phyloP scores from a whole-genome alignment of 2,113 vertebrate genomes.

The Calidris pygmaea region DNA sequence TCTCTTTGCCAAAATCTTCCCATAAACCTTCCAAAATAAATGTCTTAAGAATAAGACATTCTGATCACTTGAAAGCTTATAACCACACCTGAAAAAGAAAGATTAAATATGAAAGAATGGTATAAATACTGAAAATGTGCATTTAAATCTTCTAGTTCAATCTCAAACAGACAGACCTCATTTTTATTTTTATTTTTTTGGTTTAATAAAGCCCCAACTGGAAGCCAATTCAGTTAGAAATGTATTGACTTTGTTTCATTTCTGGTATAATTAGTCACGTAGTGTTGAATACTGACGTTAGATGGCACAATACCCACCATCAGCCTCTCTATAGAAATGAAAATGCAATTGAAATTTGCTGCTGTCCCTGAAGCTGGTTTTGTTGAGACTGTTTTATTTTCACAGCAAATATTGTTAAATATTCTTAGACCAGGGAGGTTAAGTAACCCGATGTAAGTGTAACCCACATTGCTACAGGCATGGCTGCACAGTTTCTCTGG shows the following conservation, averaged over 20 bases:
- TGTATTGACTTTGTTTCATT: background rate
- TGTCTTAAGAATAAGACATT: background rate
- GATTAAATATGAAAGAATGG: background rate
- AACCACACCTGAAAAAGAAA: background rate
- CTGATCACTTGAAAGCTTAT: background rate
- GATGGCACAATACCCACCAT: background rate
- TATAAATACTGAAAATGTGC: constrained; percentile 18
- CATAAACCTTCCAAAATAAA: background rate
- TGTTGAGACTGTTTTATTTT: background rate
- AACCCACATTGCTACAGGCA: fast-evolving
- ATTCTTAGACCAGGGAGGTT: background rate
- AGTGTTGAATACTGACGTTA: background rate
- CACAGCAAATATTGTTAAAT: background rate
- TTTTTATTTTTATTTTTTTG: background rate
- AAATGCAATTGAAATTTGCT: background rate
- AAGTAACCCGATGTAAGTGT: background rate
- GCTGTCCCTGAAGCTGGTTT: background rate
- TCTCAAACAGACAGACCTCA: background rate
- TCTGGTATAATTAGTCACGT: background rate
- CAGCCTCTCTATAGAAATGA: background rate
- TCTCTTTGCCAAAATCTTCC: background rate
- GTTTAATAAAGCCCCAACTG: background rate
- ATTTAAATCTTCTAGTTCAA: constrained; percentile 31
- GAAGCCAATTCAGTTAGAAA: background rate
- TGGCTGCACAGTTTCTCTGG: background rate